phyloP scores from a whole-genome alignment of 2,113 vertebrate species.

The Clinocottus analis region DNA sequence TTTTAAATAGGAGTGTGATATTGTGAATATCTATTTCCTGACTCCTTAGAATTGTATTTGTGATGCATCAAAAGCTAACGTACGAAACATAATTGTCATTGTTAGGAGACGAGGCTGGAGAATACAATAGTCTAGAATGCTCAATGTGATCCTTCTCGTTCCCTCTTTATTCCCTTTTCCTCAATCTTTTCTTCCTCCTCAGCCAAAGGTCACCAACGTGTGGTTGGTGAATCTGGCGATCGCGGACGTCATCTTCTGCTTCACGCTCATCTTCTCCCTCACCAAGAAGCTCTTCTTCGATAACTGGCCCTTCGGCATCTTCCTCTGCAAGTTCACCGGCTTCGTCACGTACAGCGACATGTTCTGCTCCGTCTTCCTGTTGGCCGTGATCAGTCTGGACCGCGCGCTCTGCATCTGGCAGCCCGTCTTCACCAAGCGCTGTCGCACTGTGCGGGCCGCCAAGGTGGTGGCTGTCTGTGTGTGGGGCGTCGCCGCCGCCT shows the following conservation, averaged over 20 bases:
- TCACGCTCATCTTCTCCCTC: slow-evolving; percentile 75
- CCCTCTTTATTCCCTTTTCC: neutral
- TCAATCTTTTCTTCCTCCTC: neutral
- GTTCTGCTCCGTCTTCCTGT: slow-evolving; percentile 84
- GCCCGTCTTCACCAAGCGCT: slow-evolving; percentile 76
- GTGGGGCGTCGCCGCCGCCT: slow-evolving; percentile 64
- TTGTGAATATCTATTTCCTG: too few relatives aligned
- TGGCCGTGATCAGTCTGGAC: slow-evolving; percentile 87
- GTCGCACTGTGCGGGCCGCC: slow-evolving; percentile 57
- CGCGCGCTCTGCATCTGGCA: slow-evolving; percentile 77
- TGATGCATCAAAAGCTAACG: neutral
- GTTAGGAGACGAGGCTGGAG: too few relatives aligned
- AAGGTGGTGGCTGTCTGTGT: slow-evolving; percentile 57
- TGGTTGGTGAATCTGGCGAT: slow-evolving; percentile 84
- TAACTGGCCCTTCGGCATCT: slow-evolving; percentile 81
- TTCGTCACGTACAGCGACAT: slow-evolving; percentile 85
- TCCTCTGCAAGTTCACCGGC: slow-evolving; percentile 84
- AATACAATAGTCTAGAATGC: neutral
- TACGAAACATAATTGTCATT: too few relatives aligned
- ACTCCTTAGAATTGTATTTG: too few relatives aligned
- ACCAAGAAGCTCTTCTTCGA: slow-evolving; percentile 76
- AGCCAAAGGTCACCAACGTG: slow-evolving; percentile 78
- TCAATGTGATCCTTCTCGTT: too few relatives aligned
- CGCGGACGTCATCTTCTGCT: slow-evolving; percentile 82
- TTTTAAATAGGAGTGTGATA: too few relatives aligned